A percentile compares a stretch with the other conserved stretches of the same genome.
Conservation (phyloP, 1,140 invertebrate genomes). For the Reticulitermes speratus region DNA sequence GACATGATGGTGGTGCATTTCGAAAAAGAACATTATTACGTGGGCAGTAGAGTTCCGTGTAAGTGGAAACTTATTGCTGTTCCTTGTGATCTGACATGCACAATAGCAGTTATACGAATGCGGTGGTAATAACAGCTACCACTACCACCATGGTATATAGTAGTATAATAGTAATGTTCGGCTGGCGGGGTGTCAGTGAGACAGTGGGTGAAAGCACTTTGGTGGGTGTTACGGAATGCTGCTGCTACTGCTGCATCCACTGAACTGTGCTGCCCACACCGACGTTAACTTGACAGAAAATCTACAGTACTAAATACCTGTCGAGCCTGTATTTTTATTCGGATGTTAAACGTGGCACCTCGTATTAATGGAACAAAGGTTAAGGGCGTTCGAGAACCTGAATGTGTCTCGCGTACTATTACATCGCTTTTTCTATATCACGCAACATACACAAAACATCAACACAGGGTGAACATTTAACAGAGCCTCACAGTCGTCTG, state of each 20-base stretch:
- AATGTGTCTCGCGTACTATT: too few species aligned
- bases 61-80: not conserved
- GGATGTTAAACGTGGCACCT: too few species aligned
- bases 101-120: not conserved
- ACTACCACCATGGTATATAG: not conserved
- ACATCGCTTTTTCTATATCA: too few species aligned
- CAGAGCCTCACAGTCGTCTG: too few species aligned
- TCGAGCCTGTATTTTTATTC: too few species aligned
- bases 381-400: too few species aligned
- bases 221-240: not conserved
- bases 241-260: too few species aligned
- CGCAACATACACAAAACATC: too few species aligned
- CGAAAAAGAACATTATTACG: not conserved
- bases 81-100: not conserved
- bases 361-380: too few species aligned
- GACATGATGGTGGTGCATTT: not conserved
- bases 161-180: not conserved
- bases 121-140: not conserved
- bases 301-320: too few species aligned
- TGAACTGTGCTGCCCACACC: not conserved
- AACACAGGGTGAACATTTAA: too few species aligned
- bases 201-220: not conserved
- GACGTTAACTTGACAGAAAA: not conserved
- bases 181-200: not conserved
- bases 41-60: not conserved